Evolutionary conservation across 2,113 vertebrate genomes (phyloP).

Genomic region (Cephalopholis sonnerati): DNA sequence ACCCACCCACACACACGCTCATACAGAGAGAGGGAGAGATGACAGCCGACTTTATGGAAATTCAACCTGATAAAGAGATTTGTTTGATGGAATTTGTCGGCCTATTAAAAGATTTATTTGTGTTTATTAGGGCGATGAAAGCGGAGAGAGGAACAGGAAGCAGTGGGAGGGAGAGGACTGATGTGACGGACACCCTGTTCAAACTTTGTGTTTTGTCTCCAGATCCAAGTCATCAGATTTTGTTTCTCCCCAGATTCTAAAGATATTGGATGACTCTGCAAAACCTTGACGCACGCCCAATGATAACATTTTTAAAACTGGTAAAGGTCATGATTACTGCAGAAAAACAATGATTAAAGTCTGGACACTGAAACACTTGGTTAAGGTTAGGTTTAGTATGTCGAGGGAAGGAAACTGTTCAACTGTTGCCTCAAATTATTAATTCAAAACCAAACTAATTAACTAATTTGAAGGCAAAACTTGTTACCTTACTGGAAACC

Average conservation of each 20-base stretch:
- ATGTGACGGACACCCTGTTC: neutral
- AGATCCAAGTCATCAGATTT: neutral
- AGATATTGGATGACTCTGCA: neutral
- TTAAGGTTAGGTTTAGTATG: neutral
- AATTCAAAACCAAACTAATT: neutral
- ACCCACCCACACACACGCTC: slow-evolving; percentile 45
- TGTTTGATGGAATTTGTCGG: slow-evolving; percentile 7
- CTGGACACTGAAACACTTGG: neutral
- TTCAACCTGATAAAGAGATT: slow-evolving; percentile 4
- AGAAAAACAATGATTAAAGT: neutral
- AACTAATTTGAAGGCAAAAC: neutral
- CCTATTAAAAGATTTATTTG: slow-evolving; percentile 10
- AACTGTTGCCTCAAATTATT: neutral
- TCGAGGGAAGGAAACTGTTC: neutral
- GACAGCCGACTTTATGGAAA: slow-evolving; percentile 17
- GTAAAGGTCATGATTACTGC: neutral
- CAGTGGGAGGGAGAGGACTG: slow-evolving; percentile 10
- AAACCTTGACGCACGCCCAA: neutral
- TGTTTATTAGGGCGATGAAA: slow-evolving; percentile 38
- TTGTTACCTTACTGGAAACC: too few species aligned
- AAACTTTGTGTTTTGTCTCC: neutral
- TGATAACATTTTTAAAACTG: neutral
- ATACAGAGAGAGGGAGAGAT: slow-evolving; percentile 13
- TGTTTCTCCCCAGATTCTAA: neutral
- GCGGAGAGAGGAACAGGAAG: slow-evolving; percentile 32